Percentiles rank a stretch among this genome's conserved stretches.
Evolutionary conservation across 1,140 invertebrate genomes (phyloP).

Genomic region (Argopecten irradians): DNA sequence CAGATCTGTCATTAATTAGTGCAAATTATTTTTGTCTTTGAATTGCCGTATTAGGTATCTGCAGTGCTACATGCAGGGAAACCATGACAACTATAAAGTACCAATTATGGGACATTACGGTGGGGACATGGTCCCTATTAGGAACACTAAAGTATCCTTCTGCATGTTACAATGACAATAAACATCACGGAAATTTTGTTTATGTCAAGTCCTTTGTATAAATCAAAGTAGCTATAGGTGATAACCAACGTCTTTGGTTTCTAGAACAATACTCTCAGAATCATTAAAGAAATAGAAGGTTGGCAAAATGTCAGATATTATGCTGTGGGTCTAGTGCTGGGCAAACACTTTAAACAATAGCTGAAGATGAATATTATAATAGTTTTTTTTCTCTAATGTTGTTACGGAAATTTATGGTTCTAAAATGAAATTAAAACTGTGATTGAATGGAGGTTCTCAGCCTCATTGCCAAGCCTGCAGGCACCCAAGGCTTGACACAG

Average conservation of each 20-base stretch:
- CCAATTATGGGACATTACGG: background rate
- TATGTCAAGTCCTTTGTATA: constrained; percentile 6
- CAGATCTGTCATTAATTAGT: no score
- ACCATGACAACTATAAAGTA: background rate
- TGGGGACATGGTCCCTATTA: background rate
- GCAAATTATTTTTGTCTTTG: no score
- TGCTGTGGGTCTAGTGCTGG: background rate
- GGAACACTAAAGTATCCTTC: background rate
- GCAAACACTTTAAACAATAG: background rate
- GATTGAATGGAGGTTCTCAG: background rate
- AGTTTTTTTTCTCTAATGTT: background rate
- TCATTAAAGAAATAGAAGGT: background rate
- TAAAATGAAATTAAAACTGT: background rate
- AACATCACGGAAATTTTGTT: background rate
- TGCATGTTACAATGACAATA: background rate
- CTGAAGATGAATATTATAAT: background rate
- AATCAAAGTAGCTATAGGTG: background rate
- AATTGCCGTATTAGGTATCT: no score
- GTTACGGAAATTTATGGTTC: constrained; percentile 13
- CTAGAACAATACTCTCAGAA: background rate
- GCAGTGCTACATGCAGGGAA: no score
- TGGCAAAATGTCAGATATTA: background rate
- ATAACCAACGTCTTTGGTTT: background rate
- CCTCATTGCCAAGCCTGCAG: background rate
- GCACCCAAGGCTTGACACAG: background rate